Evolutionary conservation across 2,797 vertebrate species (phyloP).

Genomic region (Miichthys miiuy): DNA sequence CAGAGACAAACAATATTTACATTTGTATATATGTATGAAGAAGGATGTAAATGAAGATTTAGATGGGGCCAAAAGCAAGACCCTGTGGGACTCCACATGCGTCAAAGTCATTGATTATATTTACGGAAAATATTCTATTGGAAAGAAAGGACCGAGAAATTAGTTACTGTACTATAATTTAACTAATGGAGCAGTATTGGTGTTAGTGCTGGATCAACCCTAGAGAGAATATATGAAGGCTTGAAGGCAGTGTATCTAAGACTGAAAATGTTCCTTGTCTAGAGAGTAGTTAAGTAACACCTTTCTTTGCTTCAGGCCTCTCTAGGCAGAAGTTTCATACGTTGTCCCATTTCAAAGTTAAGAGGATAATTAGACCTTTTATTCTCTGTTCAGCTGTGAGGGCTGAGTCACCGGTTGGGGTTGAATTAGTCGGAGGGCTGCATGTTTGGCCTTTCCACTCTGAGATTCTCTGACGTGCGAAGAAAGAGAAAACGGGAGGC

Average conservation of each 20-base stretch:
- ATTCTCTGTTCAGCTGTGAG: slow-evolving; percentile 63
- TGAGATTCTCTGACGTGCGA: slow-evolving; percentile 60
- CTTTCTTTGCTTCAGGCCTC: slow-evolving; percentile 15
- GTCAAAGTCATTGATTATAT: not conserved
- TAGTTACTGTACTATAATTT: slow-evolving; percentile 6
- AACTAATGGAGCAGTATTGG: not conserved
- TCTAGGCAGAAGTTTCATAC: slow-evolving; percentile 45
- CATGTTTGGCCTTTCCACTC: slow-evolving; percentile 79
- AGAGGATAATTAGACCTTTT: slow-evolving; percentile 73
- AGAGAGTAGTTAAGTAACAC: slow-evolving; percentile 26
- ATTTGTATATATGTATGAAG: no score
- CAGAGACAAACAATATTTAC: no score
- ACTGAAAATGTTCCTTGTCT: slow-evolving; percentile 20
- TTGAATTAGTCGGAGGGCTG: slow-evolving; percentile 63
- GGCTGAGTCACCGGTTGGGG: slow-evolving; percentile 70
- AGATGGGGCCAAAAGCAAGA: slow-evolving; percentile 5
- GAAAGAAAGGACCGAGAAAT: not conserved
- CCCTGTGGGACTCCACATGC: not conserved
- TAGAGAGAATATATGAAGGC: slow-evolving; percentile 8
- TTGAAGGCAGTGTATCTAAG: slow-evolving; percentile 12
- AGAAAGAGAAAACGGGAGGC: slow-evolving; percentile 45
- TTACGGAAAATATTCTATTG: not conserved
- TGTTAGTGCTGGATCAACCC: not conserved
- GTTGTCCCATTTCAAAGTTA: slow-evolving; percentile 53
- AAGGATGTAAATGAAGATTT: not conserved